Evolutionary conservation across 1,140 invertebrate genomes (phyloP), one percentile per base, ranked within the genome.

Genomic region (Heliconius melpomene): DNA sequence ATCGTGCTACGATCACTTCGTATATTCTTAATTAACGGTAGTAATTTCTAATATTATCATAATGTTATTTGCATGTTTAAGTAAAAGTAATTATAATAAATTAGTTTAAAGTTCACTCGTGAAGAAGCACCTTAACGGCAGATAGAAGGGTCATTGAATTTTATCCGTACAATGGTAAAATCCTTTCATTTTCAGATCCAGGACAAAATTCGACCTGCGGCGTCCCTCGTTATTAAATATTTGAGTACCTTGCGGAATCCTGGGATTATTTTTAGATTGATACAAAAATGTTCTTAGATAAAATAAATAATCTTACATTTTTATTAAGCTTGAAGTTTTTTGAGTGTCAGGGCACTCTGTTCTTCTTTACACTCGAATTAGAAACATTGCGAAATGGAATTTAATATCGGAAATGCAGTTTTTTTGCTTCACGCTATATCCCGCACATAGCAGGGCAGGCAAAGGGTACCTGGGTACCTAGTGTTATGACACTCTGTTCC

Each of bases 91-190:
- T 29, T 66, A 66, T 11, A 72, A 66, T 66, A 66, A 60, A 66
- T 66, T 6, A 29, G 1, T 66, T 16, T 3, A 29, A 60, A 66
- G 26, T 66, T 66, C 9, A 66, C 13, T 66, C 26, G 60, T 66
- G 60, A 66, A 66, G 60, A 66, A 66, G 11, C 60, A 29, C 60
- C 60, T 66, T 66, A 66, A 66, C 11, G 60, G 26, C 8, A 16
- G 60, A 29, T 29, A 66, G n/a, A 60, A 29, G 60, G 60, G 60
- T 66, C 60, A 29, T 66, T 66, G 60, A 66, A 66, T 66, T 66
- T 29, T 29, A 66, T 29, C 5, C 60, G 13, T 66, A 66, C 23
- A 29, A 66, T 66, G 23, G 60, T 66, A 11, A 13, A 66, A 66
- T 16, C 13, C 60, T 66, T 66, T 29, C n/a, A 66, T 13, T 66